Conservation (phyloP, 2,888 invertebrate species). For the Caenorhabditis sp. region DNA sequence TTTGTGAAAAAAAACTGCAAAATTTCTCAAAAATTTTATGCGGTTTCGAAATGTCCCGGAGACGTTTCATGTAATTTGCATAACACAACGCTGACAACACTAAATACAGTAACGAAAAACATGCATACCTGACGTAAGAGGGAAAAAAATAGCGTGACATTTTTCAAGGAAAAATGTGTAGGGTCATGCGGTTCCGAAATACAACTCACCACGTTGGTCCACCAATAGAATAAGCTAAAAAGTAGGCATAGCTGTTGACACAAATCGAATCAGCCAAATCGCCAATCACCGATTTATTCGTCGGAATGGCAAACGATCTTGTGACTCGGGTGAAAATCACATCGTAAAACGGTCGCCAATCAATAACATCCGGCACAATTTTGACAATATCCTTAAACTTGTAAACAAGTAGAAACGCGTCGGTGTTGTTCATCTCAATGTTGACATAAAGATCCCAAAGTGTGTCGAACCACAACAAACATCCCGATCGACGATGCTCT, state of each 20-base stretch:
- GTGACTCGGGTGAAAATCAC: constrained; percentile 44
- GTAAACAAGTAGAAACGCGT: neutral
- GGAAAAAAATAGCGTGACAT: too few species aligned
- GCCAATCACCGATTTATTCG: constrained; percentile 32
- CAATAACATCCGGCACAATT: constrained; percentile 25
- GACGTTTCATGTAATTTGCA: too few species aligned
- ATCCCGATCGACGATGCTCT: constrained; percentile 32
- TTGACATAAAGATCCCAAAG: constrained; percentile 44
- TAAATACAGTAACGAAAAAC: constrained; percentile 19
- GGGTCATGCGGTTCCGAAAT: neutral
- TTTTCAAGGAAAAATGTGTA: too few species aligned
- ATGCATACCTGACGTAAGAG: too few species aligned
- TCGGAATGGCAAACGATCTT: constrained; percentile 38
- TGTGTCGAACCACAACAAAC: constrained; percentile 34
- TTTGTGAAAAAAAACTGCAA: too few species aligned
- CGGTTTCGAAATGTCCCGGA: too few species aligned
- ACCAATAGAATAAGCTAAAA: constrained; percentile 23
- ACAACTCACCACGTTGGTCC: constrained; percentile 25
- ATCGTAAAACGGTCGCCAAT: constrained; percentile 36
- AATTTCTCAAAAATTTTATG: too few species aligned
- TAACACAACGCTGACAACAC: too few species aligned
- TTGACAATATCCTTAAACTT: constrained; percentile 1
- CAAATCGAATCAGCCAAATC: constrained; percentile 14
- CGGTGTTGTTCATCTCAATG: constrained; percentile 43
- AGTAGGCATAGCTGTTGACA: constrained; percentile 6